Evolutionary conservation across 2,888 invertebrate species (phyloP), one percentile per base, ranked within the genome.

Genomic region (Dolichomitus sp.): DNA sequence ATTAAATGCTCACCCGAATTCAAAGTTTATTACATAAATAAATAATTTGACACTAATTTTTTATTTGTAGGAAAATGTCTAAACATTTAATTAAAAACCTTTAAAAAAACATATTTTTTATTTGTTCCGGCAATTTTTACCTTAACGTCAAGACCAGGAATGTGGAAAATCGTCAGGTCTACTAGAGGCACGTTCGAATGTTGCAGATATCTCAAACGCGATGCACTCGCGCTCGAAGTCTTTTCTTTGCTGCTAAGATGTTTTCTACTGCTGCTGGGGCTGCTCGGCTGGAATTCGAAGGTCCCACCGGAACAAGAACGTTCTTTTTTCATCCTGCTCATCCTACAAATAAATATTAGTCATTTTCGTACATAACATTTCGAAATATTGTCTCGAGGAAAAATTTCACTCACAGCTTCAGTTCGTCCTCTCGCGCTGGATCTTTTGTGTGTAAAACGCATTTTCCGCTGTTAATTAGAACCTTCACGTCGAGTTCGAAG

Each of bases 401-500:
- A n/a, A 33, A 37, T 77, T 70, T 14, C 27, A 93, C 94, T 93
- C 86, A 96, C 96, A 95, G 94, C 93, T 96, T 96, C 57, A 96
- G 94, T 83, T 96, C 97, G 79, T 97, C 97, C 72, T 96, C 96
- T 88, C 94, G 96, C 76, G 93, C 94, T 83, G 95, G 95, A 90
- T 98, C 98, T 94, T 98, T 98, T 2, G 99, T 99, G 93, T 99
- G 99, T 48, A 99, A 95, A 42, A 99, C 98, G 94, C 99, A 99
- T 94, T 99, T 98, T 9, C 99, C 99, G 89, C 98, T 98, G 94
- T 99, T 99, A 83, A 99, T 98, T 89, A 98, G n/a, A 59, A 99
- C 99, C 94, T 99, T 99, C 6, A 99, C 98, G 93, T 99, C 99
- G 88, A 99, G 94, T 92, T 99, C 99, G 91, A 99, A 97, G 94